A percentile compares a stretch with the other conserved stretches of the same genome.
Conservation (phyloP, 1,140 invertebrate species). For the Hylaeus anthracinus region DNA sequence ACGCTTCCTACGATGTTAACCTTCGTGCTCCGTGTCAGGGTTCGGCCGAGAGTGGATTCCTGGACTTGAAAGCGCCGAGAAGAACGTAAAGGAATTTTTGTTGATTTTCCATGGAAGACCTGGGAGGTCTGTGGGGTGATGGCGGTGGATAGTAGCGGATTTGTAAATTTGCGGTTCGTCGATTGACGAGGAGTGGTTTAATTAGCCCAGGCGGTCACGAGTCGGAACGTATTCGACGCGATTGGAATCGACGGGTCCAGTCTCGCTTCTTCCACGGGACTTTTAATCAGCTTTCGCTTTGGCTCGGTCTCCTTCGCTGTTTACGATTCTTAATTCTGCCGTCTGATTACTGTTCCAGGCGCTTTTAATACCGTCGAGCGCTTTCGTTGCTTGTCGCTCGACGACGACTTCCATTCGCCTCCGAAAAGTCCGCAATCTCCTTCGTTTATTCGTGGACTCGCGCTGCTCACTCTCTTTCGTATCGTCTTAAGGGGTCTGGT, state of each 20-base stretch:
- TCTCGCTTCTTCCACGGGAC: background rate
- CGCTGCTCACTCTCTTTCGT: background rate
- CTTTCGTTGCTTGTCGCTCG: background rate
- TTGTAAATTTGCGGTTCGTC: constrained; percentile 43
- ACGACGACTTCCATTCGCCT: too few relatives aligned
- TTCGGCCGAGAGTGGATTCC: too few relatives aligned
- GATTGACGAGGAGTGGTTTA: constrained; percentile 37
- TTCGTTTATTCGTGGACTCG: background rate
- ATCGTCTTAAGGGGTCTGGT: background rate
- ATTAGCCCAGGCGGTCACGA: constrained; percentile 1
- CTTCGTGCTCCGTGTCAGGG: background rate
- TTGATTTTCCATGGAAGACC: background rate
- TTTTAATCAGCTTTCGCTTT: constrained; percentile 50
- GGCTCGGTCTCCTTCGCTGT: constrained; percentile 13
- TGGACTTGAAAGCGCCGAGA: too few relatives aligned
- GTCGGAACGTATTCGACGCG: constrained; percentile 30
- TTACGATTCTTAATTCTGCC: constrained; percentile 45
- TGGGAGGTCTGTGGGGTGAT: background rate
- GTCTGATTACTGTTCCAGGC: constrained; percentile 28
- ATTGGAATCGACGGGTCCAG: constrained; percentile 10
- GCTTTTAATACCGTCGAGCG: constrained; percentile 24
- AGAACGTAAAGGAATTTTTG: background rate
- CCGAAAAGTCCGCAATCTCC: background rate
- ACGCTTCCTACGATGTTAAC: constrained; percentile 23
- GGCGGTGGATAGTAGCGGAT: background rate